These are phyloP conservation scores for Psittacus erithacus DNA, from an alignment of 2,113 vertebrate species.

Conservation along the genomic window DNA sequence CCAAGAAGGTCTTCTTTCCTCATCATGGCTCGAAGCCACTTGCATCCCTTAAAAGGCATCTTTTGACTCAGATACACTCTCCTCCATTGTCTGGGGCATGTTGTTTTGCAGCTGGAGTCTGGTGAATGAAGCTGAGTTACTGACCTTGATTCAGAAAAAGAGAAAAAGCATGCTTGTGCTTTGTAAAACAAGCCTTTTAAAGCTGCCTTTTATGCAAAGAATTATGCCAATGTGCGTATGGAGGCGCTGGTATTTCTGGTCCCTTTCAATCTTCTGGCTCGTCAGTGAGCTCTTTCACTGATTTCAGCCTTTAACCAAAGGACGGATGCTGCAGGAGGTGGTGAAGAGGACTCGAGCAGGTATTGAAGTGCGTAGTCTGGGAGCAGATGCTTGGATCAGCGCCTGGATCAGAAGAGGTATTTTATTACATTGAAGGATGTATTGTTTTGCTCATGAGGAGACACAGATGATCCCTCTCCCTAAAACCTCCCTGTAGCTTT, in stretches of 20 bases:
- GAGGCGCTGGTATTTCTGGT: not conserved
- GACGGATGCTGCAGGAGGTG: not conserved
- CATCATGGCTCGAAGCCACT: not conserved
- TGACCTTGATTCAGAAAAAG: conserved; percentile 25
- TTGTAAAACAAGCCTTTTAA: conserved; percentile 29
- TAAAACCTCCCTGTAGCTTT: not conserved
- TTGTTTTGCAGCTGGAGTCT: conserved; percentile 54
- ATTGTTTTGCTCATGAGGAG: not conserved
- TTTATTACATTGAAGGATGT: not conserved
- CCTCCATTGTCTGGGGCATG: conserved; percentile 1
- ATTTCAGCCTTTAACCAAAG: conserved; percentile 8
- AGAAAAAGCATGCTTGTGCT: conserved; percentile 8
- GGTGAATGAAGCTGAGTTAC: conserved; percentile 54
- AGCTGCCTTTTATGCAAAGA: conserved; percentile 47
- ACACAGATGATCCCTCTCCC: not conserved
- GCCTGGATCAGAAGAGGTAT: not conserved
- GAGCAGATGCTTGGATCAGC: conserved; percentile 38
- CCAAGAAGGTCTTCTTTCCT: not conserved
- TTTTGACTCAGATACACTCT: conserved; percentile 1
- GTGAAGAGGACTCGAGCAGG: conserved; percentile 36
- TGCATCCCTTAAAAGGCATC: conserved; percentile 8
- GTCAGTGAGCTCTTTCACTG: not conserved
- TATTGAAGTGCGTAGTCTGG: not conserved
- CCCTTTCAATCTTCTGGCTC: not conserved
- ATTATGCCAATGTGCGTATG: not conserved